Evolutionary conservation across 2,113 vertebrate species (phyloP), one percentile per base, ranked within the genome.

Genomic region (Esox niger): DNA sequence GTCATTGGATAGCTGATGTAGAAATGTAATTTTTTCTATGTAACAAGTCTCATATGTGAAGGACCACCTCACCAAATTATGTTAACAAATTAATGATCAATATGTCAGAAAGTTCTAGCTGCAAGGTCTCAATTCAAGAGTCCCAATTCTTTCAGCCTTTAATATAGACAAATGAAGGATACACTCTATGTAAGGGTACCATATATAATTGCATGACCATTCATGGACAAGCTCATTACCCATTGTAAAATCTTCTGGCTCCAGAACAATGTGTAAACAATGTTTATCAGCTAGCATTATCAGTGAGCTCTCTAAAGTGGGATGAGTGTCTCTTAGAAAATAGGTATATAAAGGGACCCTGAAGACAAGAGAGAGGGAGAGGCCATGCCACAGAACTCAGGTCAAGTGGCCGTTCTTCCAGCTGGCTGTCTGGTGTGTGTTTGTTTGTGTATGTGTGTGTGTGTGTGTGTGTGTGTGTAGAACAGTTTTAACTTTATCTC

Each of bases 331-430:
- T 82, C 82, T 73, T 8, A 0, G 63, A 59, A 65, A 35, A n/a
- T 2, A 10, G 74, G 79, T 89, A 88, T 84, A 80, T 90, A 89
- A 87, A 79, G 84, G 84, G 83, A 67, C 64, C 79, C 75, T 60
- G 73, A 81, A 80, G 77, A 87, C 84, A 74, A 87, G 85, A 77
- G 77, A 68, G 49, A 13, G 43, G 9, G 70, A 13, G 57, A 13
- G 72, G 74, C 55, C 2, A 2, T 13, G 32, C 71, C 85, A 90
- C 78, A 86, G 84, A 84, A 85, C 82, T 84, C 43, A 30, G 79
- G 86, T 92, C 82, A 90, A 91, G 90, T 91, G 90, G 82, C 69
- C 77, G 9, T 43, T 38, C 43, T 9, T 33, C 47, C 52, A 32
- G 52, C 68, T 20, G 30, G 8, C 15, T 32, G 13, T n/a, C n/a